phyloP scores from a whole-genome alignment of 1,140 invertebrate genomes.

The Chironomus tepperi region DNA sequence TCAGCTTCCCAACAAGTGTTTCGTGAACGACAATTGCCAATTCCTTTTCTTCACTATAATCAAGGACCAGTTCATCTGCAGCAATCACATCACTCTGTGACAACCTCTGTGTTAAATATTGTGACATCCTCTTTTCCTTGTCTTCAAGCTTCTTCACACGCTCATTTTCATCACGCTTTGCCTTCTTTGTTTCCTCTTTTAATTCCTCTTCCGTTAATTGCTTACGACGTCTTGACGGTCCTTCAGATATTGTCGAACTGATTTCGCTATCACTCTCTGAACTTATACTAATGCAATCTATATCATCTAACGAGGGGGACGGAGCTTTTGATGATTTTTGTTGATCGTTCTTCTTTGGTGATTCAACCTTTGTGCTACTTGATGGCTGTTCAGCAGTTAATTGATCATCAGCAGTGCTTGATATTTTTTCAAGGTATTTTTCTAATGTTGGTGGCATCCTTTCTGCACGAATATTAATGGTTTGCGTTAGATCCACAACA shows the following conservation, averaged over 20 bases:
- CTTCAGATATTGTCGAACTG: conserved; percentile 26
- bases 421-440: not conserved
- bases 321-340: not conserved
- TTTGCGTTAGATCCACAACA: too few relatives aligned
- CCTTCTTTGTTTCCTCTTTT: conserved; percentile 34
- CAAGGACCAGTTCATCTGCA: conserved; percentile 52
- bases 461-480: too few relatives aligned
- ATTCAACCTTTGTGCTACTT: not conserved
- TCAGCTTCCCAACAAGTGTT: conserved; percentile 50
- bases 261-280: conserved; percentile 34
- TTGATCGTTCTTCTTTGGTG: not conserved
- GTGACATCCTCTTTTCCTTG: conserved; percentile 31
- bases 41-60: conserved; percentile 52
- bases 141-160: conserved; percentile 33
- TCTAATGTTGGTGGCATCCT: not conserved
- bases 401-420: not conserved
- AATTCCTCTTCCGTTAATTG: conserved; percentile 36
- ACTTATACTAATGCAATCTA: conserved; percentile 35
- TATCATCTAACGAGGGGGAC: conserved; percentile 16
- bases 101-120: conserved; percentile 30
- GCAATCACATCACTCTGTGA: conserved; percentile 27
- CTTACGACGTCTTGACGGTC: conserved; percentile 32
- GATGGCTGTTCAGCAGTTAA: not conserved
- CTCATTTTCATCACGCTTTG: conserved; percentile 35
- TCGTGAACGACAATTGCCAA: conserved; percentile 52